Evolutionary conservation across 2,797 vertebrate species (phyloP).

Genomic region (Megaceryle alcyon): DNA sequence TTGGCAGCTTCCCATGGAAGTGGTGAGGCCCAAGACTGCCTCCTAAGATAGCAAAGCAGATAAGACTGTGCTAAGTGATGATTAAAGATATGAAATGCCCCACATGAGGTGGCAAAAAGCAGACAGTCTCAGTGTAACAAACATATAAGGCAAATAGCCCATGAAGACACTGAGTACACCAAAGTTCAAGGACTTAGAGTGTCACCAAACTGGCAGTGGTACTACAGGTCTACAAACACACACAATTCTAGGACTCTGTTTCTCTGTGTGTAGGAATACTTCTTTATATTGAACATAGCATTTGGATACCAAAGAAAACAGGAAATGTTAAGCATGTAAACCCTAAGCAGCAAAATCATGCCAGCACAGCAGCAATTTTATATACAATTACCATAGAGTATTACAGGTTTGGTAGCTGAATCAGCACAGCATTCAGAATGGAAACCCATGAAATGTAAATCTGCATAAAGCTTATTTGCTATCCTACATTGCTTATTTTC

Average conservation of each 20-base stretch:
- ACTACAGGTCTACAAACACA: background rate
- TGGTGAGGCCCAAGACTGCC: background rate
- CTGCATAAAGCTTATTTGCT: background rate
- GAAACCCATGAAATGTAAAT: constrained; percentile 25
- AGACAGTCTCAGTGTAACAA: background rate
- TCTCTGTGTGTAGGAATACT: background rate
- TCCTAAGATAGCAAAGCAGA: background rate
- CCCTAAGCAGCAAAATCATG: constrained; percentile 19
- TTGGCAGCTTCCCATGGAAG: background rate
- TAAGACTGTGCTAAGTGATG: background rate
- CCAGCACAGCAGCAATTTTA: constrained; percentile 32
- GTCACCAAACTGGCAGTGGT: background rate
- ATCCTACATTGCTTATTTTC: background rate
- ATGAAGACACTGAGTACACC: background rate
- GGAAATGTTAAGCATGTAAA: constrained; percentile 18
- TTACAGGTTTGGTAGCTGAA: constrained; percentile 58
- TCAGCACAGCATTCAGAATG: constrained; percentile 45
- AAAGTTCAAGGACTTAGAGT: background rate
- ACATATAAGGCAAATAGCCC: background rate
- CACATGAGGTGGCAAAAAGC: background rate
- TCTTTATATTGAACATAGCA: background rate
- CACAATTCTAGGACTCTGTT: background rate
- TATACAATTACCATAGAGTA: constrained; percentile 25
- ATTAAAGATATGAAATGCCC: background rate
- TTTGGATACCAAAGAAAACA: constrained; percentile 24